Conservation (phyloP, 2,888 invertebrate genomes). For the Drosophila niveifrons region DNA sequence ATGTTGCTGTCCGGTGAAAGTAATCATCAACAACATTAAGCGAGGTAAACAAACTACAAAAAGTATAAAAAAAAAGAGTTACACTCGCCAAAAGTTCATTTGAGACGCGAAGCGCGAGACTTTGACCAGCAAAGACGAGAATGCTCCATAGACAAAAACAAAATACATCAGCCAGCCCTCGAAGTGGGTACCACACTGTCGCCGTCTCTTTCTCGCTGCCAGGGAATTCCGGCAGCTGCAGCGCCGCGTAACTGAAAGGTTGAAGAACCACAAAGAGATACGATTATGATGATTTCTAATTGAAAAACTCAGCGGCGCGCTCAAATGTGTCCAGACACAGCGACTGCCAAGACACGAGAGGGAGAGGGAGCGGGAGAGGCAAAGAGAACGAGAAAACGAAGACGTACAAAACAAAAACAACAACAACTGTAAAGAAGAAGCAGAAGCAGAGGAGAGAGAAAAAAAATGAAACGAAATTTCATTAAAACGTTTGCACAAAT, state of each 20-base stretch:
- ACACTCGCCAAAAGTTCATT: slow-evolving; percentile 71
- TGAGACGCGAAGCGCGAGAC: slow-evolving; percentile 27
- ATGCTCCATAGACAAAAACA: slow-evolving; percentile 33
- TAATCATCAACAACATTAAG: slow-evolving; percentile 74
- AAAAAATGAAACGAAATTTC: slow-evolving; percentile 74
- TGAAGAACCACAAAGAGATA: slow-evolving; percentile 67
- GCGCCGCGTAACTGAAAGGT: slow-evolving; percentile 36
- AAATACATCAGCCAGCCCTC: slow-evolving; percentile 29
- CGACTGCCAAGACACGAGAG: neutral
- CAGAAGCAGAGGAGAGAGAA: slow-evolving; percentile 14
- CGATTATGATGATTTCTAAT: slow-evolving; percentile 79
- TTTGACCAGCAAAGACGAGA: slow-evolving; percentile 39
- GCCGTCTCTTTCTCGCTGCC: slow-evolving; percentile 1
- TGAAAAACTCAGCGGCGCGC: slow-evolving; percentile 70
- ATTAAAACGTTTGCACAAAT: slow-evolving; percentile 79
- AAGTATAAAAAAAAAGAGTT: slow-evolving; percentile 48
- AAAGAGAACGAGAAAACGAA: slow-evolving; percentile 57
- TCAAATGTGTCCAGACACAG: slow-evolving; percentile 50
- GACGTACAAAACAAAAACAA: slow-evolving; percentile 35
- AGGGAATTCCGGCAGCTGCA: slow-evolving; percentile 60
- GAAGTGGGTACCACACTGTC: neutral
- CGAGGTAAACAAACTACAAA: slow-evolving; percentile 67
- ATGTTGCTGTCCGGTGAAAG: slow-evolving; percentile 78
- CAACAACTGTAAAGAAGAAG: slow-evolving; percentile 24
- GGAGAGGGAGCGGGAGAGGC: neutral